Evolutionary conservation across 2,888 invertebrate genomes (phyloP).

Genomic region (Xanthia icteritia): DNA sequence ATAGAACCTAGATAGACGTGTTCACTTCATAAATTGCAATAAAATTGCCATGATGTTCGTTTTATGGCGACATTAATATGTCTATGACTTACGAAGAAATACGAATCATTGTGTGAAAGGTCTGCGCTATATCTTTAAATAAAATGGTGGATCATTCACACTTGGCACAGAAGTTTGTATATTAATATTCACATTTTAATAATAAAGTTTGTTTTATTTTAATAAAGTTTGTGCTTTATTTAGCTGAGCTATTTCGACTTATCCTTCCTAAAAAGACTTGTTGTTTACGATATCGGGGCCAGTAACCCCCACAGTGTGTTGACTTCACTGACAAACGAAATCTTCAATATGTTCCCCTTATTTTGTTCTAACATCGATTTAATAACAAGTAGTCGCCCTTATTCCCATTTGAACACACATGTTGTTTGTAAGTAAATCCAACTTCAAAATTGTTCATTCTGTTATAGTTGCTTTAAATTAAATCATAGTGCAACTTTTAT

Average conservation of each 20-base stretch:
- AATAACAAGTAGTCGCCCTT: conserved; percentile 35
- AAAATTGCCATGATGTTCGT: conserved; percentile 69
- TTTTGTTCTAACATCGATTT: conserved; percentile 49
- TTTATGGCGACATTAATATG: conserved; percentile 65
- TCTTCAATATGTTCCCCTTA: conserved; percentile 36
- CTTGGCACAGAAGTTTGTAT: conserved; percentile 62
- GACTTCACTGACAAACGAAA: conserved; percentile 55
- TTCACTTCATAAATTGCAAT: conserved; percentile 66
- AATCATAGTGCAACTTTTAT: conserved; percentile 23
- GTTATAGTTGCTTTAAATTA: conserved; percentile 8
- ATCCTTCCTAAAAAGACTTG: conserved; percentile 72
- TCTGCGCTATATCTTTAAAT: conserved; percentile 36
- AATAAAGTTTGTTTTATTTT: conserved; percentile 41
- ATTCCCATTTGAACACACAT: conserved; percentile 45
- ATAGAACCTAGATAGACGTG: conserved; percentile 59
- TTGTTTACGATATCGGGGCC: conserved; percentile 78
- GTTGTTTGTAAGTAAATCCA: conserved; percentile 35
- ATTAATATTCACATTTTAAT: conserved; percentile 41
- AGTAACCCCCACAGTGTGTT: conserved; percentile 72
- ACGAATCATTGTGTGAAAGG: conserved; percentile 46
- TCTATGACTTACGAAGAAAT: conserved; percentile 43
- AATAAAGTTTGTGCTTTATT: conserved; percentile 62
- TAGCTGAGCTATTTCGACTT: conserved; percentile 72
- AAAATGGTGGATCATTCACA: conserved; percentile 55
- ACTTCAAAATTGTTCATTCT: conserved; percentile 10